Evolutionary conservation across 1,140 invertebrate species (phyloP), one percentile per base, ranked within the genome.

Genomic region (Formica exsecta): DNA sequence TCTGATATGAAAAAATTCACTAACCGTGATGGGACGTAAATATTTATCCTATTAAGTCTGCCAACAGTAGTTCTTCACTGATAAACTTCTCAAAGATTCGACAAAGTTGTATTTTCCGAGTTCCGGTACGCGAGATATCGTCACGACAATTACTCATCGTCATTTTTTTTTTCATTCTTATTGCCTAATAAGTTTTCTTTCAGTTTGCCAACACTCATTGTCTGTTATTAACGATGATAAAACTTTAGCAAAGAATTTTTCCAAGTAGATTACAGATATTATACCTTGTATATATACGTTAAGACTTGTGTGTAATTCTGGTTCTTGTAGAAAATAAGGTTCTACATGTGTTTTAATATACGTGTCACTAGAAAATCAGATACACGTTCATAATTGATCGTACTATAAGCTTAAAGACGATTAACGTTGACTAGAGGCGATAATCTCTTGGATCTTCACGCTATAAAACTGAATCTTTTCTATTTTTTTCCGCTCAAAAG

Each of bases 1-100:
- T 80, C 80, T 89, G 77, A 86, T 89, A 90, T 86, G 86, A 86
- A 83, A 88, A 90, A 92, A 90, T 81, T 90, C 83, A 87, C 83
- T 90, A 91, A 92, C 77, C 88, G 76, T 87, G 77, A 89, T 54
- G 77, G 79, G 88, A 92, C 76, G 87, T 86, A 89, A 87, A 83
- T 54, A 74, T 87, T 89, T 86, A 88, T 85, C 9, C 48, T 68
- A 80, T 87, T 89, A 81, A 91, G 81, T 84, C 85, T 89, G 84
- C 77, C 77, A 80, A 89, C 61, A 89, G 54, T 44, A 65, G 59
- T 79, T 87, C 68, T 38, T 83, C 41, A 32, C 70, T 86, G 79
- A 81, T 61, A 68, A 86, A 81, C 38, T 80, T 9, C 54, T 75
- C 61, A 61, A 86, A 88, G 73, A 89, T 25, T 88, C 59, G 66